These are phyloP conservation scores for Mus pahari DNA, from an alignment of 2,113 vertebrate genomes.

Conservation along the genomic window DNA sequence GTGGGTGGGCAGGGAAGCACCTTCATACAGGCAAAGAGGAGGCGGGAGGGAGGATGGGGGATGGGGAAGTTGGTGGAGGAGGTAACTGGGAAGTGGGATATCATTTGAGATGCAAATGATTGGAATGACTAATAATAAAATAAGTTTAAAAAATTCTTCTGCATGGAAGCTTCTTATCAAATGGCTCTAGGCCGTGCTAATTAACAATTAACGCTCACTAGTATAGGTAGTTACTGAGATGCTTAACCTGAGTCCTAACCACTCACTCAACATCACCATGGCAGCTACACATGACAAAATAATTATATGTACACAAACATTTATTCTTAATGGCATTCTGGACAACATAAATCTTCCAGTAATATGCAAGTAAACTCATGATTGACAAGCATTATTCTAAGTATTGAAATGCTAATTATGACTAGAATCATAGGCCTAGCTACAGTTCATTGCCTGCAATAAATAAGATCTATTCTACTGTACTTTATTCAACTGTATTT, in stretches of 20 bases:
- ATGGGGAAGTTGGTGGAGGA: too few species aligned
- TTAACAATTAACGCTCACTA: background rate
- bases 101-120: too few species aligned
- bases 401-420: background rate
- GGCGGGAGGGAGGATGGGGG: too few species aligned
- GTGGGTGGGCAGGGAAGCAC: too few species aligned
- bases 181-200: too few species aligned
- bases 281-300: background rate
- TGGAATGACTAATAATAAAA: too few species aligned
- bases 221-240: background rate
- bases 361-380: background rate
- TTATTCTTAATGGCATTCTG: background rate
- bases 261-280: background rate
- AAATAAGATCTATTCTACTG: background rate
- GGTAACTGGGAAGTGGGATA: too few species aligned
- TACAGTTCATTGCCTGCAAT: background rate
- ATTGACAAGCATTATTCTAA: slow-evolving; percentile 19
- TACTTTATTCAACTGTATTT: slow-evolving; percentile 6
- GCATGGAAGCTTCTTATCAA: background rate
- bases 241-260: background rate
- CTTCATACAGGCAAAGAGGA: too few species aligned
- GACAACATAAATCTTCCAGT: background rate
- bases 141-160: background rate
- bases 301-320: background rate
- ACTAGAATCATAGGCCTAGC: background rate